Evolutionary conservation across 2,888 invertebrate species (phyloP), one percentile per base, ranked within the genome.

Genomic region (Elegia similella): DNA sequence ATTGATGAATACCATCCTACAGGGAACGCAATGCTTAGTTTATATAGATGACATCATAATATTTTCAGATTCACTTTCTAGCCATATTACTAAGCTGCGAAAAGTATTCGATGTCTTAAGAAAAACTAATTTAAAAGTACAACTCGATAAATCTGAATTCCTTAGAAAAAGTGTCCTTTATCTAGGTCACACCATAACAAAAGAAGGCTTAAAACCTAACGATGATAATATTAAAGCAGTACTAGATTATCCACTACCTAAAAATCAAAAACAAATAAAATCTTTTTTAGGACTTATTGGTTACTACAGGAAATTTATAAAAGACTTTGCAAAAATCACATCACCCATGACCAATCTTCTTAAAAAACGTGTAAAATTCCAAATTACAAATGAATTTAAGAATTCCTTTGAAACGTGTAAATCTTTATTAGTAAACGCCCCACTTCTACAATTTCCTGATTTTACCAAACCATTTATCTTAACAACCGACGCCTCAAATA

Each of bases 251-350:
- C 70, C 69, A 1, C 29, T 63, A 12, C 75, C 73, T 0, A 62
- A 65, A 56, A 67, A 63, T 0, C 2, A 55, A 0, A 69, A 55
- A 5, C 65, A 71, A 55, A 70, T 75, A 0, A 69, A 72, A 67
- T 52, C 59, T n/a, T 84, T 83, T 57, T 42, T 81, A 17, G 81
- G 80, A 8, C 46, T 84, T 32, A 42, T 72, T 2, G 76, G 80
- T 1, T 81, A 81, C 56, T 82, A n/a, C 42, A 32, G 79, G n/a
- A 70, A 71, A 56, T 84, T 83, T 55, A 82, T 7, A 47, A 23
- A 61, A 56, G 57, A 72, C 12, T 80, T 72, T 47, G 61, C 73
- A 0, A 64, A 67, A 55, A 64, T 74, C n/a, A 70, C 76, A 5
- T 61, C 58, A 55, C 62, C 61, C 0, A 30, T 64, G 29, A 64